Base-by-base conservation (phyloP, 2,113 vertebrate species). In the Lepidothrix coronata region DNA sequence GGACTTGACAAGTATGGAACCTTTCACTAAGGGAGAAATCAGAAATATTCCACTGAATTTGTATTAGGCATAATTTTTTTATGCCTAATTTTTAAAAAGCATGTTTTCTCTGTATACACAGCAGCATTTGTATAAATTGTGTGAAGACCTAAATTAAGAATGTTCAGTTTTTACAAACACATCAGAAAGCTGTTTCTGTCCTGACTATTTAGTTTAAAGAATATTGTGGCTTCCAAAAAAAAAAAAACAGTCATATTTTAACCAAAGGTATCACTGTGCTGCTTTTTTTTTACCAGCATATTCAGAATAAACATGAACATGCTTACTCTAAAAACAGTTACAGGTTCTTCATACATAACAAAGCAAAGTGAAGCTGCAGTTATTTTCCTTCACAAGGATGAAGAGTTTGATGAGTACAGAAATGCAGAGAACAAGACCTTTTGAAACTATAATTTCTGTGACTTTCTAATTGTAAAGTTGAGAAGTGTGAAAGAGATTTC, bases 171-270 rank as follows among this genome's bases (percentile, higher is more conserved):
- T 82, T 35, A 43, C 20, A 54, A 46, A 39, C 1, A 0, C 4
- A 0, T 73, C 28, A 51, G 62, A 96, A 94, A 35, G 27, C 54
- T 73, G 27, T 68, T 94, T 81, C 48, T 89, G 21, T 80, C 23
- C 62, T 58, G 41, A 63, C 22, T 5, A 10, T 73, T 93, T 54
- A 37, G 18, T 73, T 72, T 79, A 66, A 70, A 49, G 21, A 51
- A 52, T 76, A 74, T 52, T 80, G 48, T 61, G 63, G 33, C 43
- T 79, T 88, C 21, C 1, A 5, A 5, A 17, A 70, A 35, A 63
- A 37, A 24, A 12, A n/a, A 5, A 0, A 4, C 5, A 35, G n/a
- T 67, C 1, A 0, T 37, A 74, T 22, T 37, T 85, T 58, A 91
- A 86, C 14, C 30, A 25, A 11, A 46, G 8, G 58, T 83, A 37